These are phyloP conservation scores for Akabosia matsudoensis DNA, from an alignment of 1,140 invertebrate genomes.

Conservation along the genomic window DNA sequence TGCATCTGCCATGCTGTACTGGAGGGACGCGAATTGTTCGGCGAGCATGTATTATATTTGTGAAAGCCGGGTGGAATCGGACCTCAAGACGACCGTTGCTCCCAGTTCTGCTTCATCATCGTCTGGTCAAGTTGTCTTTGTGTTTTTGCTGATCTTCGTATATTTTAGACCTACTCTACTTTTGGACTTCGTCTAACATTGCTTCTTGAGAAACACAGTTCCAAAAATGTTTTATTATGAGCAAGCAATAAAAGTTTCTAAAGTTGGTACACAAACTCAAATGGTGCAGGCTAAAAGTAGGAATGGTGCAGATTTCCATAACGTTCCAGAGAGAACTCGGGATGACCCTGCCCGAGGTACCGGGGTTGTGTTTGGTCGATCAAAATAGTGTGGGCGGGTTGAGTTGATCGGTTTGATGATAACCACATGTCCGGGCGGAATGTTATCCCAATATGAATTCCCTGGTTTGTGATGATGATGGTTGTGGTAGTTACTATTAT, in stretches of 20 bases:
- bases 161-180: no score
- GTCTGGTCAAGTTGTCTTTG: no score
- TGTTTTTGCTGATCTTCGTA: no score
- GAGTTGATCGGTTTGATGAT: background rate
- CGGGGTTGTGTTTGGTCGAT: background rate
- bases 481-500: background rate
- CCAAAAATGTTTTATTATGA: no score
- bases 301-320: no score
- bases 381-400: no score
- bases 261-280: no score
- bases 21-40: constrained; percentile 45
- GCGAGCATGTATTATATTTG: constrained; percentile 45
- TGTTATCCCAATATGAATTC: background rate
- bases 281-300: no score
- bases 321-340: no score
- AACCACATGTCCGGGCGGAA: background rate
- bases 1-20: constrained; percentile 28
- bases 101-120: background rate
- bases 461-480: background rate
- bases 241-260: no score
- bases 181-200: no score
- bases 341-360: background rate
- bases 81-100: background rate
- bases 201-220: no score
- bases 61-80: constrained; percentile 9